Conservation (phyloP, 1,140 invertebrate genomes). For the Polypedilum pembai region DNA sequence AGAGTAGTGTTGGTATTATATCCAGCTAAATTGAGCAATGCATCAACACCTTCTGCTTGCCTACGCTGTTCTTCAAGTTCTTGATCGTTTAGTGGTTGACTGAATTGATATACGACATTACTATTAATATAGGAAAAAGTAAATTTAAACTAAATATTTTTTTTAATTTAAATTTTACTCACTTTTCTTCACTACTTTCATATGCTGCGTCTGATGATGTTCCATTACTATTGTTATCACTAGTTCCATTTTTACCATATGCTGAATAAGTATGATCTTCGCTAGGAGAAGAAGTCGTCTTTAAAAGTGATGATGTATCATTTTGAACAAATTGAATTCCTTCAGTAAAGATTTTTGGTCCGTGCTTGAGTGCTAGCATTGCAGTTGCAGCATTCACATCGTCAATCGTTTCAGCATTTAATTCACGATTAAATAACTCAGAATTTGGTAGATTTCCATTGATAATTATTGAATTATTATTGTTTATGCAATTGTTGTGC, state of each 20-base stretch:
- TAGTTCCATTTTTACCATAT: slow-evolving; percentile 37
- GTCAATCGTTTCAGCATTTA: slow-evolving; percentile 49
- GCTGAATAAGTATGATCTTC: slow-evolving; percentile 72
- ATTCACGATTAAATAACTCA: slow-evolving; percentile 38
- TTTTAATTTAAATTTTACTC: slow-evolving; percentile 32
- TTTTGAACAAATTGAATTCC: slow-evolving; percentile 33
- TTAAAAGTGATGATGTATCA: slow-evolving; percentile 52
- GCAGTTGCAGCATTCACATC: slow-evolving; percentile 75
- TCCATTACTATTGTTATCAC: slow-evolving; percentile 39
- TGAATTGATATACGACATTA: slow-evolving; percentile 29
- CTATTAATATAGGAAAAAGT: slow-evolving; percentile 28
- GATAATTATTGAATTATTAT: slow-evolving; percentile 5
- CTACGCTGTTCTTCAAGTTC: slow-evolving; percentile 66
- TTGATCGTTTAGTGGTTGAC: slow-evolving; percentile 37
- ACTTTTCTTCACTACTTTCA: slow-evolving; percentile 49
- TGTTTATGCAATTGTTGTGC: not conserved
- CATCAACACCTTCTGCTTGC: slow-evolving; percentile 71
- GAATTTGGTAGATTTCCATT: slow-evolving; percentile 24
- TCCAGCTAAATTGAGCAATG: slow-evolving; percentile 64
- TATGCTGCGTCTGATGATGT: slow-evolving; percentile 47
- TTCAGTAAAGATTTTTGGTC: slow-evolving; percentile 45
- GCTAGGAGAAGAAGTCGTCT: slow-evolving; percentile 62
- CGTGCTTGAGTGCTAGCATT: slow-evolving; percentile 73
- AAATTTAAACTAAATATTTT: slow-evolving; percentile 25
- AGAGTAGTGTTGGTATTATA: slow-evolving; percentile 42